Evolutionary conservation across 2,113 vertebrate species (phyloP).

Genomic region (Ia io): DNA sequence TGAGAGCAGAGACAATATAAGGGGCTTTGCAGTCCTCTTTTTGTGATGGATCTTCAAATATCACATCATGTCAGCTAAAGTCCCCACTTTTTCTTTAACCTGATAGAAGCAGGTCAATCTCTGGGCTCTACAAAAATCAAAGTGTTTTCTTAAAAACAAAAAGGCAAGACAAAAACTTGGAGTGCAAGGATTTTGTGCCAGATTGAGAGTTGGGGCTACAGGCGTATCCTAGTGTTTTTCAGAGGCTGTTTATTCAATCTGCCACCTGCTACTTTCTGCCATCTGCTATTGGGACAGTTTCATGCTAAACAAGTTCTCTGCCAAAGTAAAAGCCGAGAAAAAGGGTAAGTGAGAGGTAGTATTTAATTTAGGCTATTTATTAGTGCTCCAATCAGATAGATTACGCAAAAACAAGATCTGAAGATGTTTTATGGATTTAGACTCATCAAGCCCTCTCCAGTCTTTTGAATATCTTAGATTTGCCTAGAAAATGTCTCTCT

Average conservation of each 20-base stretch:
- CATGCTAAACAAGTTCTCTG: constrained; percentile 37
- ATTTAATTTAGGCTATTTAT: constrained; percentile 36
- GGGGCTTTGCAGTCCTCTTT: background rate
- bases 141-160: background rate
- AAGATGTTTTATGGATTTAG: background rate
- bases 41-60: background rate
- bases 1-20: background rate
- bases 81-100: background rate
- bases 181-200: background rate
- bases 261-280: constrained; percentile 26
- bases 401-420: constrained; percentile 28
- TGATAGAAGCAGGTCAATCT: background rate
- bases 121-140: background rate
- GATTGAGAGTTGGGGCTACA: background rate
- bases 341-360: constrained; percentile 24
- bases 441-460: background rate
- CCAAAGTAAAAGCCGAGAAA: constrained; percentile 36
- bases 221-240: background rate
- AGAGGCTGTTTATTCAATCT: constrained; percentile 28
- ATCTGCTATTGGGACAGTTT: constrained; percentile 20
- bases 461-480: background rate
- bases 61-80: background rate
- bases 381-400: constrained; percentile 22
- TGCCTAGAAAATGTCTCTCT: constrained; percentile 28
- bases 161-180: background rate